Evolutionary conservation across 2,888 invertebrate species (phyloP).

Genomic region (Isotomurus palustris): DNA sequence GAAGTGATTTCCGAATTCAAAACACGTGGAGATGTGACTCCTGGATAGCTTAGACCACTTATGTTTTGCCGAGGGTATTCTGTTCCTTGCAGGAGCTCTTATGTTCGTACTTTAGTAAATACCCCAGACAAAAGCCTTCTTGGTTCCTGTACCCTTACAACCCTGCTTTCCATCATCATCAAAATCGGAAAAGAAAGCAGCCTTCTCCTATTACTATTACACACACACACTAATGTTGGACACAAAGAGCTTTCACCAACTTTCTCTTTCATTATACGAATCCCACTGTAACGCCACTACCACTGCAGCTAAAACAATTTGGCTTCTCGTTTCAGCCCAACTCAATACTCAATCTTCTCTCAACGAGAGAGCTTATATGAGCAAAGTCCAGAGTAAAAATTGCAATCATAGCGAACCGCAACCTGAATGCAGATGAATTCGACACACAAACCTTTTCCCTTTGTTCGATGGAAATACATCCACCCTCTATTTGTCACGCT

Average conservation of each 20-base stretch:
- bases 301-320: slow-evolving; percentile 11
- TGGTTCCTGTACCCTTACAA: background rate
- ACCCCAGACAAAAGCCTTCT: too few relatives aligned
- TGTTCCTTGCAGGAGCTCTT: background rate
- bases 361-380: background rate
- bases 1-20: slow-evolving; percentile 18
- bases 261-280: background rate
- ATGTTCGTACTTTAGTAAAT: too few relatives aligned
- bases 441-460: background rate
- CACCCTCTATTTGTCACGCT: background rate
- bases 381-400: slow-evolving; percentile 18
- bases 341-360: too few relatives aligned
- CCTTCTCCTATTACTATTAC: too few relatives aligned
- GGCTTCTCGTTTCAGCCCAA: too few relatives aligned
- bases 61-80: background rate
- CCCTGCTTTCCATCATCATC: too few relatives aligned
- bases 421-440: slow-evolving; percentile 24
- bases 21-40: slow-evolving; percentile 10
- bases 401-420: slow-evolving; percentile 22
- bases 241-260: background rate
- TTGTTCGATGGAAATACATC: background rate
- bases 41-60: slow-evolving; percentile 1
- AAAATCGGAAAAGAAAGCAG: background rate
- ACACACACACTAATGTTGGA: background rate
- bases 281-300: too few relatives aligned